Percentiles rank a stretch among this genome's conserved stretches.
Evolutionary conservation across 2,113 vertebrate species (phyloP).

Genomic region (Microcebus griseorufus): DNA sequence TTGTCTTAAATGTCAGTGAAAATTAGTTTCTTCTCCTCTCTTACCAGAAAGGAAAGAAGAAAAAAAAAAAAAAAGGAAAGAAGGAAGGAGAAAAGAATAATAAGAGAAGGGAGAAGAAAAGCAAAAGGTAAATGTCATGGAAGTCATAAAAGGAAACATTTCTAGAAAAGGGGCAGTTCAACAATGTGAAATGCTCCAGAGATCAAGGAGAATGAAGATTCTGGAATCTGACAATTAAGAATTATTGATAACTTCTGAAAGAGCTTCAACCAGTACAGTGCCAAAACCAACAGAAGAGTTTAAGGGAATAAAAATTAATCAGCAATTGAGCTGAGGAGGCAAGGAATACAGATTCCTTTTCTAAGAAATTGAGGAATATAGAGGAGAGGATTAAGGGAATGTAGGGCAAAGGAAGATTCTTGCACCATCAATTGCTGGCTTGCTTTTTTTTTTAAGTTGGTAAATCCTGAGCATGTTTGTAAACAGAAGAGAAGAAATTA

Average conservation of each 20-base stretch:
- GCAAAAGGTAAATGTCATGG: background rate
- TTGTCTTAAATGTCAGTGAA: slow-evolving; percentile 34
- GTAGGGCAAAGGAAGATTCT: background rate
- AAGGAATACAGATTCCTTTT: background rate
- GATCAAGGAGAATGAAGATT: background rate
- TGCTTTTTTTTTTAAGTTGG: background rate
- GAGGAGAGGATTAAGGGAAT: background rate
- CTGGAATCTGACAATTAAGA: background rate
- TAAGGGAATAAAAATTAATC: background rate
- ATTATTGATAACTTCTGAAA: background rate
- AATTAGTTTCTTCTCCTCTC: background rate
- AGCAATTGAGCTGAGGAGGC: background rate
- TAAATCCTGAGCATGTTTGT: slow-evolving; percentile 27
- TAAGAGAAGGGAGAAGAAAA: background rate
- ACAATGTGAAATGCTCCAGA: background rate
- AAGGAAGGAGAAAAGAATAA: background rate
- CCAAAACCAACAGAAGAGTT: background rate
- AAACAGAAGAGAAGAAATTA: slow-evolving; percentile 51
- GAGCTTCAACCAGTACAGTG: background rate
- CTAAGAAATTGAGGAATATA: background rate
- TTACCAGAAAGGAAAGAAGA: slow-evolving; percentile 20
- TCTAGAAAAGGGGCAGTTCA: background rate
- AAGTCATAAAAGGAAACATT: background rate
- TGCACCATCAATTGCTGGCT: background rate
- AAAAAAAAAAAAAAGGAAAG: background rate